Base-by-base conservation (phyloP, 2,888 invertebrate species). In the Lymantria dispar region DNA sequence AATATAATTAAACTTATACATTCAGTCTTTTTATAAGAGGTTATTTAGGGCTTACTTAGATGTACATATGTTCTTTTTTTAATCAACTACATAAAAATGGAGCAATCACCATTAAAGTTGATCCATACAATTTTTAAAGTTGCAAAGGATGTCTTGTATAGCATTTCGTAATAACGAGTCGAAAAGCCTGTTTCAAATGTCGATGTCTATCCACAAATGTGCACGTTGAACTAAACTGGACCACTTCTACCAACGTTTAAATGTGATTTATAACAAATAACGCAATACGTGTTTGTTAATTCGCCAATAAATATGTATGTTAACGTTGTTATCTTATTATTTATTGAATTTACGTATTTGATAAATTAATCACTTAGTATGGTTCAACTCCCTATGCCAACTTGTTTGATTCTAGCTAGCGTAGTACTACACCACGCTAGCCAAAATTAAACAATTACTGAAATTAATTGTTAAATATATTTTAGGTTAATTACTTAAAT, bases 171-270 rank as follows among this genome's bases (percentile, higher is more conserved):
- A 48, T 48, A 70, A 75, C 73, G 68, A 72, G 70, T 70, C 64
- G 58, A 50, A 53, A 58, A 70, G 73, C 80, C 66, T 66, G 82
- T 81, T 83, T 70, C 59, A 75, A 79, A 82, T 78, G 78, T 76
- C 72, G 74, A 57, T 68, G 59, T 61, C 64, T 66, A 66, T 72
- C 63, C 48, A 55, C 58, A 56, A 69, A 72, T 62, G 68, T 64
- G 60, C 64, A 52, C 61, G 48, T 40, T 50, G 62, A 67, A 66
- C 70, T 64, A 74, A 80, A 80, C 75, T 76, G 62, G 80, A 78
- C 56, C 76, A 70, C 64, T 22, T 22, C 22, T 70, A 62, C 63
- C 52, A 54, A 58, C 30, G 46, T 46, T 59, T 48, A 45, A 43
- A 40, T 22, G 45, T 52, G 46, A 64, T 58, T 54, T 61, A 52